These are phyloP conservation scores for Scolanthus callimorphus DNA, from an alignment of 92 coral and sea anemone genomes.

Conservation along the genomic window DNA sequence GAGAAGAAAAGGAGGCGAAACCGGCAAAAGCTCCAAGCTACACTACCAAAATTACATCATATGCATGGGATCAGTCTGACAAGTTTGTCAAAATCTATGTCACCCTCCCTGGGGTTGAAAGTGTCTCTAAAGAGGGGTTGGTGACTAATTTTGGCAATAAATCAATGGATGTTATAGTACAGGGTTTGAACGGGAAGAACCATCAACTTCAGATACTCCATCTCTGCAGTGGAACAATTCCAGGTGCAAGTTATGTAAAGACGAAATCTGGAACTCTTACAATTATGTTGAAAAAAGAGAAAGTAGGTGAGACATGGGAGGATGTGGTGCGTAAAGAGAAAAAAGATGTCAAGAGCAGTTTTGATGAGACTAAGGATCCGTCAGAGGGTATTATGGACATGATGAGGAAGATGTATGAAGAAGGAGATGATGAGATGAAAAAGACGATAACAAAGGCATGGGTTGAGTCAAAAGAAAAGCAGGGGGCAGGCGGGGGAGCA, in stretches of 20 bases:
- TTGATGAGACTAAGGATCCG: constrained; percentile 78
- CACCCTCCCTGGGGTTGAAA: constrained; percentile 76
- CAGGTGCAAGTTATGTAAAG: constrained; percentile 63
- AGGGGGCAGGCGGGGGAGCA: constrained; percentile 14
- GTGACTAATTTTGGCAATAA: constrained; percentile 49
- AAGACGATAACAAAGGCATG: constrained; percentile 95
- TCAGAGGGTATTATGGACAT: constrained; percentile 83
- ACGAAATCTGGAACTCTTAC: constrained; percentile 66
- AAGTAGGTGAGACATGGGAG: constrained; percentile 55
- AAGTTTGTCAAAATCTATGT: constrained; percentile 82
- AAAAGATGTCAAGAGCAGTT: constrained; percentile 1
- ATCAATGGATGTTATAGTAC: constrained; percentile 59
- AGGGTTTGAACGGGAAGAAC: constrained; percentile 74
- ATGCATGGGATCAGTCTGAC: constrained; percentile 89
- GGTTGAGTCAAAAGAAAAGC: constrained; percentile 88
- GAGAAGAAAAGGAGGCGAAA: constrained; percentile 24
- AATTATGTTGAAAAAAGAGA: constrained; percentile 71
- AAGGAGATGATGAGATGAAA: constrained; percentile 99
- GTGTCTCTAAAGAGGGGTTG: constrained; percentile 61
- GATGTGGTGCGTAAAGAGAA: constrained; percentile 59
- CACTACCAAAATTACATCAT: constrained; percentile 55
- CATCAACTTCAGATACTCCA: constrained; percentile 75
- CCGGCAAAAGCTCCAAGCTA: constrained; percentile 32
- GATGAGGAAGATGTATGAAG: constrained; percentile 98
- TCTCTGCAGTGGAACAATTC: constrained; percentile 63